A percentile compares a stretch with the other conserved stretches of the same genome.
Conservation (phyloP, 1,140 invertebrate species). For the Ceratosolen solmsi region DNA sequence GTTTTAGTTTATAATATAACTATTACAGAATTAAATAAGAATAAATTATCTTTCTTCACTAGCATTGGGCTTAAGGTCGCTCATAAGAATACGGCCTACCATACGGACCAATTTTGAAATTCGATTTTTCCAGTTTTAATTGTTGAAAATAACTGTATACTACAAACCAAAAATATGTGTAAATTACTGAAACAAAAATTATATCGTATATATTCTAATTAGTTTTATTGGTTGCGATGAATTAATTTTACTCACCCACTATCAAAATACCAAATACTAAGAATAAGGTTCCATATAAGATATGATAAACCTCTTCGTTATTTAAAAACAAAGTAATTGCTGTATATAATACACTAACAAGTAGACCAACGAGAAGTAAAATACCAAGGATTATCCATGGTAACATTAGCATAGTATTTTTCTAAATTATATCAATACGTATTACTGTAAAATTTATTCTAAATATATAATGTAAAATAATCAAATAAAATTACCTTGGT, state of each 20-base stretch:
- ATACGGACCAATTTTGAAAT: constrained; percentile 73
- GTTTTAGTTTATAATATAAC: no score
- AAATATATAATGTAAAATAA: not conserved
- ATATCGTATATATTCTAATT: not conserved
- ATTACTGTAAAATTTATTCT: not conserved
- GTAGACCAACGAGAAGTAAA: constrained; percentile 81
- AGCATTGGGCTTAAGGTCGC: no score
- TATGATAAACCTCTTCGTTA: constrained; percentile 61
- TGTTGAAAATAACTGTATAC: constrained; percentile 85
- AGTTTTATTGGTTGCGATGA: not conserved
- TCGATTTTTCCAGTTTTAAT: constrained; percentile 79
- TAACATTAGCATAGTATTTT: constrained; percentile 85
- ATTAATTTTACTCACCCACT: constrained; percentile 74
- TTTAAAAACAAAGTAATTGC: constrained; percentile 81
- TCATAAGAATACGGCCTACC: constrained; percentile 71
- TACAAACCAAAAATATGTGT: constrained; percentile 84
- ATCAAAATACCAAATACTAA: constrained; percentile 78
- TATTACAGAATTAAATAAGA: no score
- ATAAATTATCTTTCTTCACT: no score
- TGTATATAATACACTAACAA: constrained; percentile 85
- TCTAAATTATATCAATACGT: constrained; percentile 70
- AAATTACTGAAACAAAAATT: constrained; percentile 76
- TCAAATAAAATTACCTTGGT: constrained; percentile 76
- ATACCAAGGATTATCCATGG: constrained; percentile 87
- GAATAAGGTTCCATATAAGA: constrained; percentile 76